Conservation (phyloP, 1,140 invertebrate species). For the Hylaeus anthracinus region DNA sequence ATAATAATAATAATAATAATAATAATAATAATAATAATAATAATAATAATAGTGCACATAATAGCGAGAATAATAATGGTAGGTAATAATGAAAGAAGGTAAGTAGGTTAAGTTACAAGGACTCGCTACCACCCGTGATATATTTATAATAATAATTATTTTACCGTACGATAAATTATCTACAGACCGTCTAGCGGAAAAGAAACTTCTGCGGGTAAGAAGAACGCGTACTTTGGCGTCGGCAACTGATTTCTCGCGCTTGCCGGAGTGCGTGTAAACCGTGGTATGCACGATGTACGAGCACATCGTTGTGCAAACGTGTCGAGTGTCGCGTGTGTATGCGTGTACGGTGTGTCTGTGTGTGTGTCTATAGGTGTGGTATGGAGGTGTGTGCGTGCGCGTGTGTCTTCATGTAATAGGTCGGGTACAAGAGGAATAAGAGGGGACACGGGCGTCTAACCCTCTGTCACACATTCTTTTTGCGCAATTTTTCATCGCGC, state of each 20-base stretch:
- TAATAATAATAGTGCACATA: slow-evolving; percentile 62
- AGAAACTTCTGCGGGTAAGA: slow-evolving; percentile 14
- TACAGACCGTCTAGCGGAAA: slow-evolving; percentile 53
- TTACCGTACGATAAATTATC: slow-evolving; percentile 49
- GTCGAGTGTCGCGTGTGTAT: neutral
- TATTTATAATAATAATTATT: slow-evolving; percentile 42
- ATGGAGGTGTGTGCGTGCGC: neutral
- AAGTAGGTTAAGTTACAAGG: slow-evolving; percentile 55
- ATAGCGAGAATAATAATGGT: slow-evolving; percentile 58
- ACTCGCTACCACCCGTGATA: slow-evolving; percentile 56
- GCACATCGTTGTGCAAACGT: no score
- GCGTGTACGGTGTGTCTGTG: slow-evolving; percentile 11
- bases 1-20: slow-evolving; percentile 52
- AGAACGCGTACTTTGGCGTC: slow-evolving; percentile 29
- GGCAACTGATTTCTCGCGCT: slow-evolving; percentile 36
- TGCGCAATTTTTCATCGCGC: slow-evolving; percentile 56
- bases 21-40: slow-evolving; percentile 54
- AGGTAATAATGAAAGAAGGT: slow-evolving; percentile 44
- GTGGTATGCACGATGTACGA: neutral
- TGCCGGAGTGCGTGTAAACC: slow-evolving; percentile 8
- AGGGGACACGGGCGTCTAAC: slow-evolving; percentile 44
- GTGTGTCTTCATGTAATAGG: slow-evolving; percentile 21
- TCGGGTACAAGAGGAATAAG: slow-evolving; percentile 58
- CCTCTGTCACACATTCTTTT: slow-evolving; percentile 50
- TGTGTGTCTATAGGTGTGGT: neutral